A percentile compares a stretch with the other conserved stretches of the same genome.
Evolutionary conservation across 2,113 vertebrate species (phyloP).

Genomic region (Ginglymostoma cirratum): DNA sequence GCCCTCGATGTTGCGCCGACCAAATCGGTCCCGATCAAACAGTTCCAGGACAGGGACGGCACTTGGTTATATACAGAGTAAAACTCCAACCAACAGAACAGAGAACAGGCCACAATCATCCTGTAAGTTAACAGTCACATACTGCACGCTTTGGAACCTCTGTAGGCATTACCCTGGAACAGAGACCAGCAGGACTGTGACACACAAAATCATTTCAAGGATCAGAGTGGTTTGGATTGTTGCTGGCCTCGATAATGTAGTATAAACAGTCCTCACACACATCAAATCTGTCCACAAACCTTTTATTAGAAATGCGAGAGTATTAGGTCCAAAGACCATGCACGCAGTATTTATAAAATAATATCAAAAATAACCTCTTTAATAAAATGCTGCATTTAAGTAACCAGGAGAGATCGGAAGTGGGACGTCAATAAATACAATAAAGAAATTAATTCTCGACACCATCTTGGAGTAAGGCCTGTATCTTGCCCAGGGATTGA

Average conservation of each 20-base stretch:
- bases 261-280: neutral
- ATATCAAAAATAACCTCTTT: slow-evolving; percentile 9
- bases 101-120: neutral
- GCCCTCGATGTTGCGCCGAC: too few species aligned
- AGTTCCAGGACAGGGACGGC: neutral
- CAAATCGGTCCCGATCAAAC: too few species aligned
- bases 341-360: neutral
- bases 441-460: neutral
- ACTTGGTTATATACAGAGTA: neutral
- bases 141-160: neutral
- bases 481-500: neutral
- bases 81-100: neutral
- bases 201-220: neutral
- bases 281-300: neutral
- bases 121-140: neutral
- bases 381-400: neutral
- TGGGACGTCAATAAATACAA: neutral
- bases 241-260: neutral
- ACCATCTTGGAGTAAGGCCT: neutral
- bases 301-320: neutral
- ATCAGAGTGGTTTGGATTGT: neutral
- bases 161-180: neutral
- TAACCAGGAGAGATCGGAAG: neutral
- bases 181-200: neutral
- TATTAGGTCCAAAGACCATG: neutral